Base-by-base conservation (phyloP, 2,797 vertebrate species). In the Notolepis coatsorum region DNA sequence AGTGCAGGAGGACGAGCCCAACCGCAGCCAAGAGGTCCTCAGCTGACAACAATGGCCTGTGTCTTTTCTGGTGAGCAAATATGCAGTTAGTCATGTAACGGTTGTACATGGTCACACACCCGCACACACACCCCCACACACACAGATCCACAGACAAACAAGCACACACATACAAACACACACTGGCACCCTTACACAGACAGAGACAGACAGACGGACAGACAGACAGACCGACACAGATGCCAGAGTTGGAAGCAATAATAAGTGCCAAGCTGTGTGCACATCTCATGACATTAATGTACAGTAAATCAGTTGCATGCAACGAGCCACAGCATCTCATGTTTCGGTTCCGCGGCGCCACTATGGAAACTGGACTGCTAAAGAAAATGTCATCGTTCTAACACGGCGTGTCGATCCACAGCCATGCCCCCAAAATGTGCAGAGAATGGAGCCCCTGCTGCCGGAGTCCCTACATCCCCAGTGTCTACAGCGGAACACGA, bases 21-120 rank as follows among this genome's bases (percentile, higher is more conserved):
- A 30, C 64, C 10, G 68, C 20, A 51, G 67, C 53, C 41, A 39
- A 70, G 37, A 35, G 50, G 64, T 84, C 75, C 52, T 68, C 81
- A 83, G 76, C 72, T 80, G 75, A 85, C 70, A 67, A 84, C 70
- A 76, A 61, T 72, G 69, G 68, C 60, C n/a, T 47, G 38, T 47
- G 59, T 74, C 63, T 58, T 70, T 56, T 51, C 68, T 45, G 31
- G 35, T 50, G 18, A 57, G 15, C 10, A 42, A 23, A 62, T 51
- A 24, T 25, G 25, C 30, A 57, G 50, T 62, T 55, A 67, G 61
- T 56, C 56, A 45, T 20, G 10, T 3, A 28, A 35, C 25, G 43
- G 5, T 57, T 67, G 9, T 47, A 47, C 38, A 51, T 43, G 17
- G 31, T 28, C 5, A 42, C 8, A 48, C 54, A 68, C 47, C 38